Evolutionary conservation across 2,113 vertebrate genomes (phyloP).

Genomic region (Globicephala melas): DNA sequence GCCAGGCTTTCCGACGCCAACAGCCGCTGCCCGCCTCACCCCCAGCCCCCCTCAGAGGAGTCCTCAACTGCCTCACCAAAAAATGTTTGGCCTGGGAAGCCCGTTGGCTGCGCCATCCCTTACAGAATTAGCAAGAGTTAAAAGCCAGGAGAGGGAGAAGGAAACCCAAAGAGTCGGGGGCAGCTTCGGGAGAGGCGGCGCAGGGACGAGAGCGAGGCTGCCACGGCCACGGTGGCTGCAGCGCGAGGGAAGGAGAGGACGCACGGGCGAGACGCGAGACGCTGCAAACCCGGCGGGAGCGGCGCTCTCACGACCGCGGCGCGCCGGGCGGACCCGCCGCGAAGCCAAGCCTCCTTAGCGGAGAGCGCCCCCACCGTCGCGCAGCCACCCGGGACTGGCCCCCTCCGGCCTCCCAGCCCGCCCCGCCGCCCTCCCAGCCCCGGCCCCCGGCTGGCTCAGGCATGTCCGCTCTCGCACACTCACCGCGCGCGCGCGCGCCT

Average conservation of each 20-base stretch:
- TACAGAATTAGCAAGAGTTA: not conserved
- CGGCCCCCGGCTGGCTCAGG: fast-evolving
- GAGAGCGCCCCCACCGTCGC: not conserved
- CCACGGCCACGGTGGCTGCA: not conserved
- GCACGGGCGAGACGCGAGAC: not conserved
- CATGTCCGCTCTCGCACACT: not conserved
- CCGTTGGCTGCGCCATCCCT: not conserved
- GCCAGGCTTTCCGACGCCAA: not conserved
- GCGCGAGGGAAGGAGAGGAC: not conserved
- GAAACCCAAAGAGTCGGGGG: not conserved
- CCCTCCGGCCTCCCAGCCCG: not conserved
- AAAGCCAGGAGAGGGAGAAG: not conserved
- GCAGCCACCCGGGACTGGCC: not conserved
- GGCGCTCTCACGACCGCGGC: not conserved
- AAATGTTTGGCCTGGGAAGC: not conserved
- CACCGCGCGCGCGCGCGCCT: conserved; percentile 57
- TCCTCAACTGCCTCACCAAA: not conserved
- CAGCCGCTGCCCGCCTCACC: not conserved
- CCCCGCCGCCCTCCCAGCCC: not conserved
- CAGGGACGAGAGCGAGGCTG: not conserved
- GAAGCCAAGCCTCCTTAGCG: not conserved
- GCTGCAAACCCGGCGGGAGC: not conserved
- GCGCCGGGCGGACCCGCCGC: not conserved
- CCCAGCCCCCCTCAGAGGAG: not conserved
- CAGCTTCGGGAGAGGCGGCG: not conserved